Evolutionary conservation across 2,797 vertebrate genomes (phyloP).

Genomic region (Florisuga fusca): DNA sequence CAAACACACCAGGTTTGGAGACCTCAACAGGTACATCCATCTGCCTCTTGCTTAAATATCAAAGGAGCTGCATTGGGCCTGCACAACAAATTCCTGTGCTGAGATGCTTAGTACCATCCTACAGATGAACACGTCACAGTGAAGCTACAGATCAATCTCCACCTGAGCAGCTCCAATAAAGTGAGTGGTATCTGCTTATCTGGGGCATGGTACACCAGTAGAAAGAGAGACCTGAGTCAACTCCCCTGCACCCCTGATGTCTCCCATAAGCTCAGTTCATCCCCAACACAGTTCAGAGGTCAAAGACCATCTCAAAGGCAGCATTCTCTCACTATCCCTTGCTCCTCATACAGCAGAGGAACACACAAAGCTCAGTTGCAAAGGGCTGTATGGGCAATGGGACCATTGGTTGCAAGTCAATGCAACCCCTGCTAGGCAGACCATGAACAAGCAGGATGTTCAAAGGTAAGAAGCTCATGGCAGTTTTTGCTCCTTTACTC

Average conservation of each 20-base stretch:
- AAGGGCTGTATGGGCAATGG: fast-evolving
- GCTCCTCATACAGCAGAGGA: fast-evolving
- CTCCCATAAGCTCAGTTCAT: fast-evolving
- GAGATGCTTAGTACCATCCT: not conserved
- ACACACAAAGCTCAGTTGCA: not conserved
- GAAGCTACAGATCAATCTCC: not conserved
- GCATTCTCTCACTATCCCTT: not conserved
- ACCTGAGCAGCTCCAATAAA: not conserved
- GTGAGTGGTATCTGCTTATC: fast-evolving
- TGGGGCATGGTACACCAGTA: not conserved
- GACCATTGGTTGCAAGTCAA: not conserved
- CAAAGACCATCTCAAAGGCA: fast-evolving
- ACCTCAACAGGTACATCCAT: not conserved
- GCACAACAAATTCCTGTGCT: fast-evolving
- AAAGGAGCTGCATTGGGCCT: fast-evolving
- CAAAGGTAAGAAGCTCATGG: not conserved
- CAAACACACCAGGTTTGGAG: fast-evolving
- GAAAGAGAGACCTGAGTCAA: fast-evolving
- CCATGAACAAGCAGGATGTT: not conserved
- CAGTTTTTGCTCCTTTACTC: not conserved
- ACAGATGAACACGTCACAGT: not conserved
- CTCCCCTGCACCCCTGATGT: not conserved
- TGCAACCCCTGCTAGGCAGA: not conserved
- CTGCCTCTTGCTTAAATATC: not conserved
- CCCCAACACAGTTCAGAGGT: not conserved